phyloP scores from a whole-genome alignment of 2,113 vertebrate species.

The Ancistrus triradiatus region DNA sequence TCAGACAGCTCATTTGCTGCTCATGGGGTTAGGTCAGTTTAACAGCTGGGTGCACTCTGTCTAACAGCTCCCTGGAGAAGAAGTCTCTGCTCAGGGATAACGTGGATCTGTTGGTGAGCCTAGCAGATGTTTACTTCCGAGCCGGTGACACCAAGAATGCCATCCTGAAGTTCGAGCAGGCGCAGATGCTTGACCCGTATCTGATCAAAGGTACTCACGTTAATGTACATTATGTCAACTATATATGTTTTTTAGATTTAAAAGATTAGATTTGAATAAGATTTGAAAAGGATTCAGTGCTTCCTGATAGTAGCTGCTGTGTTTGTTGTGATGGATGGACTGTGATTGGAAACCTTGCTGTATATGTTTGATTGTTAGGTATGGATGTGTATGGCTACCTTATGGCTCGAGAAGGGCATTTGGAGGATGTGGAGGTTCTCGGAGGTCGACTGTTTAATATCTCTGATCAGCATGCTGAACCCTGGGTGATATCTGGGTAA shows the following conservation, averaged over 20 bases:
- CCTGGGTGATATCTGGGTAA: conserved; percentile 97
- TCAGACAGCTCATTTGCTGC: too few relatives aligned
- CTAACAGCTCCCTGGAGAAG: conserved; percentile 89
- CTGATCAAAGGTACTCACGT: conserved; percentile 83
- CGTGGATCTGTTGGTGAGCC: conserved; percentile 90
- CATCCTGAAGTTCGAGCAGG: conserved; percentile 95
- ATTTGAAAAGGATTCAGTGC: too few relatives aligned
- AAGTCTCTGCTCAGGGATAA: conserved; percentile 94
- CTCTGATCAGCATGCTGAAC: conserved; percentile 95
- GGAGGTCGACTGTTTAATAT: conserved; percentile 96
- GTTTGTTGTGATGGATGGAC: too few relatives aligned
- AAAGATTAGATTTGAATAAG: too few relatives aligned
- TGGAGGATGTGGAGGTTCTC: conserved; percentile 96
- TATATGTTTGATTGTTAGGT: conserved; percentile 63
- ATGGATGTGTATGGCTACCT: conserved; percentile 98
- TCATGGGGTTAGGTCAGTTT: not conserved
- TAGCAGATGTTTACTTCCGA: conserved; percentile 94
- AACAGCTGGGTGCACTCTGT: not conserved
- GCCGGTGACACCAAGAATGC: conserved; percentile 95
- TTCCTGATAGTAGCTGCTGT: too few relatives aligned
- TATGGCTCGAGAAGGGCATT: conserved; percentile 87
- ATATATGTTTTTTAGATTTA: too few relatives aligned
- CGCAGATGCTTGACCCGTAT: conserved; percentile 96
- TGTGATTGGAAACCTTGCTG: too few relatives aligned
- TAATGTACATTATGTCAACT: too few relatives aligned